Evolutionary conservation across 2,888 invertebrate species (phyloP).

Genomic region (Lithophane leautieri): DNA sequence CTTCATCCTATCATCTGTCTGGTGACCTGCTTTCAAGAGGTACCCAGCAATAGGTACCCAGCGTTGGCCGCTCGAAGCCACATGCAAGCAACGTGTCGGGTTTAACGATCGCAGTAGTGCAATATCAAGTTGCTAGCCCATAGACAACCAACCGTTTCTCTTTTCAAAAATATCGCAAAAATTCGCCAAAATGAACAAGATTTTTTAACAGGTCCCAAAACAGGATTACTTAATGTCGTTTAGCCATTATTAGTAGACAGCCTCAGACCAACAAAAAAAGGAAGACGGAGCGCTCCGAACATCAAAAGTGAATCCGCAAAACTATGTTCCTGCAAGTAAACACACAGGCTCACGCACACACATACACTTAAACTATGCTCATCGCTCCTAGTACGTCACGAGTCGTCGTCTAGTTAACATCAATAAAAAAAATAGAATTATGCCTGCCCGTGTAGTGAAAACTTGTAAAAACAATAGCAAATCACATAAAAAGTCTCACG

Average conservation of each 20-base stretch:
- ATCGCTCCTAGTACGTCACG: too few species aligned
- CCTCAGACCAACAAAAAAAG: too few species aligned
- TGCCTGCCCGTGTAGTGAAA: too few species aligned
- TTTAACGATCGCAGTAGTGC: slow-evolving; percentile 44
- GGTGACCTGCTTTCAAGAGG: slow-evolving; percentile 50
- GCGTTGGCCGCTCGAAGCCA: slow-evolving; percentile 36
- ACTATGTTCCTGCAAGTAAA: too few species aligned
- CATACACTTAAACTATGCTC: too few species aligned
- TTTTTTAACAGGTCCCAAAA: slow-evolving; percentile 24
- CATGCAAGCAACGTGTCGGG: slow-evolving; percentile 41
- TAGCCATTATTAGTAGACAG: slow-evolving; percentile 22
- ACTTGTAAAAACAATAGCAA: too few species aligned
- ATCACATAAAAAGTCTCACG: too few species aligned
- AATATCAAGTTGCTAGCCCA: slow-evolving; percentile 37
- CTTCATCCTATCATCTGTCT: slow-evolving; percentile 20
- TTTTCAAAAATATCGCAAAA: slow-evolving; percentile 37
- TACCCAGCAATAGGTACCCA: slow-evolving; percentile 28
- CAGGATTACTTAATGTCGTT: slow-evolving; percentile 2
- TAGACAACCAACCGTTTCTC: slow-evolving; percentile 34
- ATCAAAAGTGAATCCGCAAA: too few species aligned
- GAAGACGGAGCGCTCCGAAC: too few species aligned
- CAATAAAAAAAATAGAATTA: too few species aligned
- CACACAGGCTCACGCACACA: too few species aligned
- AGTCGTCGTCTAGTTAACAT: too few species aligned
- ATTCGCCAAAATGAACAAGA: slow-evolving; percentile 9